Base-by-base conservation (phyloP, 2,797 vertebrate genomes). In the Remorina albescens region DNA sequence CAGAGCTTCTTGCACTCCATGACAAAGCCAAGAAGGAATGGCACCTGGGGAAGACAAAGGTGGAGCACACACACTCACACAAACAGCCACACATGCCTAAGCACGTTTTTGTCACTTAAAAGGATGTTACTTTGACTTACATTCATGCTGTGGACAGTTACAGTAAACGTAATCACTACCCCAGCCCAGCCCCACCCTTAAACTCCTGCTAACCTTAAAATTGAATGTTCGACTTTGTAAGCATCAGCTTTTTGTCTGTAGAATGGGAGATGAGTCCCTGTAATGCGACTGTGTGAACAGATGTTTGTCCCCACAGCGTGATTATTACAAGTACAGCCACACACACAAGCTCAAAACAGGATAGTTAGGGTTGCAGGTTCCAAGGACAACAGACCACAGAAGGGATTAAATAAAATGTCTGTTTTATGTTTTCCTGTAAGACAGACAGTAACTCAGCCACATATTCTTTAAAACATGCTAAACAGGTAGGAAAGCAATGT, bases 31-130 rank as follows among this genome's bases (percentile, higher is more conserved):
- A 89, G 83, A 95, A 81, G 67, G 94, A 95, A 62, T 98, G 96
- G 97, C 96, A 97, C 66, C 77, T 98, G 76, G 97, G 97, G 51
- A 98, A 96, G 89, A 96, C 95, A 65, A 98, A 98, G 96, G 97
- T 98, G 93, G 67, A 67, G 57, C 51, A n/a, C 74, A 70, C 51
- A 51, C 67, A 56, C 44, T 56, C 2, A 30, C 36, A 54, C 42
- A 30, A 60, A 65, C 26, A 42, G n/a, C 39, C 60, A 30, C 30
- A 30, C 30, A 30, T 18, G 67, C 55, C 37, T 74, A 55, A 57
- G 57, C 86, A 80, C 78, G 84, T 84, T 83, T 81, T 66, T 84
- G 84, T 89, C 81, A 71, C 71, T 70, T 76, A 61, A 12, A 37
- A 78, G 77, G 69, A 69, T 60, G 55, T 44, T 63, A 18, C 39